Base-by-base conservation (phyloP, 2,797 vertebrate species). In the Podargus strigoides region DNA sequence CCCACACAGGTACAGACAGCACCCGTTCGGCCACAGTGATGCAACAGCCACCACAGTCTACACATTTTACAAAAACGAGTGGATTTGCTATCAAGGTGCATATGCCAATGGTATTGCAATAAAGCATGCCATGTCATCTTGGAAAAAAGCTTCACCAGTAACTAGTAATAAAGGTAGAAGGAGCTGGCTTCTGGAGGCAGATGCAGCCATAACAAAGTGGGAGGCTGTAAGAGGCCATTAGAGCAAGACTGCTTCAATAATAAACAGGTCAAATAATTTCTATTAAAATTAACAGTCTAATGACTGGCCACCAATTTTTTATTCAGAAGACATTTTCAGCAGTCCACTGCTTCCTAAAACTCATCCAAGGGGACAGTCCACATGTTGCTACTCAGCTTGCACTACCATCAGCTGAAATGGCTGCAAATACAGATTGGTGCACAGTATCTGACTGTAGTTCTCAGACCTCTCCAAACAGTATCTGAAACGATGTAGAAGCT, bases 41-140 rank as follows among this genome's bases (percentile, higher is more conserved):
- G 44, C 0, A 0, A 66, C 0, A 68, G 41, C 32, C 15, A 53
- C 22, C 37, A 59, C 3, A 37, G 16, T 12, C 4, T 0, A 26
- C 7, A 41, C 3, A 12, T 50, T 79, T 76, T 12, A 76, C 27
- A 70, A 58, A 67, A 78, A 26, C 1, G 6, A 52, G 20, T 21
- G 7, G 14, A 53, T 53, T 74, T 70, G 56, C 21, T 77, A 62
- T 34, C 39, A 46, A 58, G 18, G 37, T 53, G 23, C 12, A 11
- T 49, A 47, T 9, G 36, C n/a, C 77, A 79, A 55, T 34, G 49
- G 32, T n/a, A 67, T 1, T 34, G 26, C 55, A 34, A 24, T 42
- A 64, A 76, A 59, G 36, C 41, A 56, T 0, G 0, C 21, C 60
- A 41, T 9, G 37, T 41, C 27, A 60, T 32, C 66, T 72, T 4